Conservation (phyloP, 1,140 invertebrate genomes). For the Caenorhabditis briggsae region DNA sequence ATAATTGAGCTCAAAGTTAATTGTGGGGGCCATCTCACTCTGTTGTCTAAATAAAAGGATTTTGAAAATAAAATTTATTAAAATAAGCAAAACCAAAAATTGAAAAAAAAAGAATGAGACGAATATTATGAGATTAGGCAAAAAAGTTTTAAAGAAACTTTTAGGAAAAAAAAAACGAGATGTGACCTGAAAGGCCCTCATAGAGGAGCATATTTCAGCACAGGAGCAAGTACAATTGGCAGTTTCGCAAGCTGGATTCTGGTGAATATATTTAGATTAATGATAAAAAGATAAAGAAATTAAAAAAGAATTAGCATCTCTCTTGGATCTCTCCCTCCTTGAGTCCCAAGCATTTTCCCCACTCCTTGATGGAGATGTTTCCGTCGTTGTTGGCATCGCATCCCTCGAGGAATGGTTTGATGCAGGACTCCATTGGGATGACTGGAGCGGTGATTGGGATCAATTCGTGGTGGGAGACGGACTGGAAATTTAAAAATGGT, state of each 20-base stretch:
- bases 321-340: conserved; percentile 82
- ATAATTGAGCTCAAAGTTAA: no score
- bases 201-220: neutral
- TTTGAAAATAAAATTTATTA: no score
- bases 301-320: conserved; percentile 72
- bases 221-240: conserved; percentile 44
- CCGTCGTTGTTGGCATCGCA: conserved; percentile 90
- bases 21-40: no score
- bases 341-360: conserved; percentile 90
- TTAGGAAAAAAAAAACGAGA: no score
- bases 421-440: conserved; percentile 92
- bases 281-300: neutral
- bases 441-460: conserved; percentile 93
- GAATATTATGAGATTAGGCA: no score
- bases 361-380: conserved; percentile 88
- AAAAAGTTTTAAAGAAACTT: no score
- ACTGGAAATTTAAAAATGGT: conserved; percentile 66
- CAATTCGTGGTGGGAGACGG: conserved; percentile 90
- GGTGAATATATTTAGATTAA: no score
- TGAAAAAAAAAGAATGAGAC: no score
- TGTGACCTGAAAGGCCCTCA: neutral
- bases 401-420: conserved; percentile 91
- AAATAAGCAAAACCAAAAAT: no score
- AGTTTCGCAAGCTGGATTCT: conserved; percentile 28
- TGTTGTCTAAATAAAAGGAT: no score